Base-by-base conservation (phyloP, 2,888 invertebrate species). In the Lasioglossum oenotherae region DNA sequence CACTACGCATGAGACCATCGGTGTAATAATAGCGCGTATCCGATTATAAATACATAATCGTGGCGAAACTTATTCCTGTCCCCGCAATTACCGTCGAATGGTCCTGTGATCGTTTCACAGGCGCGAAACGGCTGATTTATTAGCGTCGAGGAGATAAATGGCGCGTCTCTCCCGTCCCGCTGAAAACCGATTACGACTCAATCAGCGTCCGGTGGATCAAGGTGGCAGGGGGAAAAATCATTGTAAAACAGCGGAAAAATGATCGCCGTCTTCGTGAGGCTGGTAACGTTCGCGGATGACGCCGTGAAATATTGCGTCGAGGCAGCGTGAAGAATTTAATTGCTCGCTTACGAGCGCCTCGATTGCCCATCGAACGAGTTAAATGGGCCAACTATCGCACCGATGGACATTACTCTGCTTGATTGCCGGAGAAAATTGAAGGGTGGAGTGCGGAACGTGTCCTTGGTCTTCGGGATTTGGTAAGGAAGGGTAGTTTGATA, bases 131-230 rank as follows among this genome's bases (percentile, higher is more conserved):
- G 60, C 14, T 31, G 60, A 73, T 46, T 73, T 72, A 72, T 27
- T 73, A 46, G 16, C 27, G 0, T 0, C 44, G 60, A 4, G 2
- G 4, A 23, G 72, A 44, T 72, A 72, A 72, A 72, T 16, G 41
- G 16, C 44, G 14, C 5, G 27, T 4, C 19, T 19, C 35, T 19
- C n/a, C n/a, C 19, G 35, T n/a, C 44, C 41, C 31, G 27, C 19
- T 46, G 27, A 46, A 73, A 73, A 73, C 27, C 72, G 16, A 77
- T 85, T 83, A 81, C 27, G 73, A 38, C 38, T 85, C 69, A 57
- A 78, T 86, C 81, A 69, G 73, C 31, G 78, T 76, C 67, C 49
- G 75, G 35, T 35, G 44, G 67, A 35, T 19, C 31, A 16, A n/a
- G 73, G 23, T 23, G 23, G 53, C 53, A 8, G 23, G 3, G 31